Evolutionary conservation across 2,888 invertebrate genomes (phyloP).

Genomic region (Metopia argyrocephala): DNA sequence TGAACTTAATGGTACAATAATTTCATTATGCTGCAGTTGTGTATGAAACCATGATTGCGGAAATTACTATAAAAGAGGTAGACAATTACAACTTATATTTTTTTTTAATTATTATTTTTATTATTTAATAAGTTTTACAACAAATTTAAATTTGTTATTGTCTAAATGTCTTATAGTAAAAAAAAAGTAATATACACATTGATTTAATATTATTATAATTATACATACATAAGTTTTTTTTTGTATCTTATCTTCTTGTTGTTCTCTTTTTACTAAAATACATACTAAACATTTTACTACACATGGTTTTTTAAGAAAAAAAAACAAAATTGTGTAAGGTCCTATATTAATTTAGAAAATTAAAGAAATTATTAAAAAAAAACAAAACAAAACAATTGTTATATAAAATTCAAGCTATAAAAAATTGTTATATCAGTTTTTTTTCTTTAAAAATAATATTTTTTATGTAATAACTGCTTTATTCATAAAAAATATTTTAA

Average conservation of each 20-base stretch:
- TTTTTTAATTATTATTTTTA: slow-evolving; percentile 31
- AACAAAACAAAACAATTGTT: slow-evolving; percentile 32
- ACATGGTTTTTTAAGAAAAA: slow-evolving; percentile 29
- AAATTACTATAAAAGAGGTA: too few species aligned
- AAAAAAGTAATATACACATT: slow-evolving; percentile 61
- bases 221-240: slow-evolving; percentile 16
- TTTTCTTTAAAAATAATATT: too few species aligned
- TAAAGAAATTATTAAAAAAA: too few species aligned
- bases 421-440: slow-evolving; percentile 1
- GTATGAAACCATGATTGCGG: too few species aligned
- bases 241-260: background rate
- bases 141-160: slow-evolving; percentile 64
- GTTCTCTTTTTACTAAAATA: slow-evolving; percentile 41
- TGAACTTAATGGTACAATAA: too few species aligned
- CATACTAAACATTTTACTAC: slow-evolving; percentile 61
- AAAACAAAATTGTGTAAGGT: slow-evolving; percentile 50
- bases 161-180: slow-evolving; percentile 62
- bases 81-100: too few species aligned
- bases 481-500: too few species aligned
- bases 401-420: slow-evolving; percentile 41
- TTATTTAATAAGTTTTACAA: slow-evolving; percentile 62
- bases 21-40: too few species aligned
- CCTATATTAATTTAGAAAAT: too few species aligned
- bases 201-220: slow-evolving; percentile 50
- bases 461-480: too few species aligned